phyloP scores from a whole-genome alignment of 2,888 invertebrate genomes.

The Sesia bembeciformis region DNA sequence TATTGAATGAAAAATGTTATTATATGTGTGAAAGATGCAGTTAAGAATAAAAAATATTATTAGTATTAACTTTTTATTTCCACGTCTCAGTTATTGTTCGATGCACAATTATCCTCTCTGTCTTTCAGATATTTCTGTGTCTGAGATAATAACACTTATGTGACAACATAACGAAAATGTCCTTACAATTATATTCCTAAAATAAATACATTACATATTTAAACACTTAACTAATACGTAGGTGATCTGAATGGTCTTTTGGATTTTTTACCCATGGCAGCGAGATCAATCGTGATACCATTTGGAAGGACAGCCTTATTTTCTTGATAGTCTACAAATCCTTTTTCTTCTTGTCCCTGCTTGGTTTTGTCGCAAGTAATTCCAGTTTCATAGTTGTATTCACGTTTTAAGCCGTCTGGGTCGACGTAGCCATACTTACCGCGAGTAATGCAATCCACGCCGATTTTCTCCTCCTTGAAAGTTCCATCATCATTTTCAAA shows the following conservation, averaged over 20 bases:
- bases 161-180: conserved; percentile 46
- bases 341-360: conserved; percentile 72
- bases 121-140: conserved; percentile 11
- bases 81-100: conserved; percentile 27
- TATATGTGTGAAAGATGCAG: background rate
- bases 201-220: conserved; percentile 55
- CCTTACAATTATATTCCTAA: conserved; percentile 54
- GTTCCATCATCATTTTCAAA: conserved; percentile 92
- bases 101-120: conserved; percentile 15
- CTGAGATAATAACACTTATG: conserved; percentile 20
- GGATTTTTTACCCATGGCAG: conserved; percentile 81
- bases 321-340: conserved; percentile 83
- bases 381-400: conserved; percentile 88
- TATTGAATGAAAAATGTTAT: background rate
- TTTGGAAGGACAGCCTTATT: conserved; percentile 82
- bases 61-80: conserved; percentile 23
- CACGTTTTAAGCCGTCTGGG: conserved; percentile 86
- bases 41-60: background rate
- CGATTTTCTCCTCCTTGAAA: conserved; percentile 89
- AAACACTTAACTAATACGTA: conserved; percentile 51
- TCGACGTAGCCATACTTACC: conserved; percentile 90
- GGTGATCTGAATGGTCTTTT: conserved; percentile 77
- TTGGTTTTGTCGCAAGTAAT: conserved; percentile 78
- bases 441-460: conserved; percentile 82
- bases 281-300: conserved; percentile 81